Evolutionary conservation across 2,113 vertebrate genomes (phyloP), one percentile per base, ranked within the genome.

Genomic region (Hemichromis elongatus): DNA sequence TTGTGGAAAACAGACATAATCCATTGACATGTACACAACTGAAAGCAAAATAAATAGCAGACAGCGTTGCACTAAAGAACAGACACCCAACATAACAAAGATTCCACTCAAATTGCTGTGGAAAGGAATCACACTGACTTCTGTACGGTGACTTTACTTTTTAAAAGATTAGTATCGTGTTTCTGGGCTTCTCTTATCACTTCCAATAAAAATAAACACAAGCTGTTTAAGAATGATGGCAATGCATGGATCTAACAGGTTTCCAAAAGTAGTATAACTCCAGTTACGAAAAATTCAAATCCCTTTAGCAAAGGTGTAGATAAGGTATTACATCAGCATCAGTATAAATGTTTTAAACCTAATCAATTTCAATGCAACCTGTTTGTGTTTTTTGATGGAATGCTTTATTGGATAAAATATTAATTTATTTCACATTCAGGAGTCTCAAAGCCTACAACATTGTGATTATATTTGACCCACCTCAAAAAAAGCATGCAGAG

Each of bases 1-100:
- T 86, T 79, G 24, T 84, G 80, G 70, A 80, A 92, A 92, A 94
- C 77, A 92, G 82, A 90, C 91, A 86, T 81, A 91, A 91, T 92
- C 87, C 89, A 89, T 37, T 92, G 87, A 90, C 80, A 89, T 86
- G 90, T 90, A 83, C 84, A 85, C 81, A 84, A 85, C 19, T 89
- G 82, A 82, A 55, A 88, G 61, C 28, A 68, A 86, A 78, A 85
- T 63, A 73, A 85, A 52, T 3, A 77, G 79, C 53, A 56, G 40
- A 81, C 85, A 53, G 63, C 6, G 30, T 33, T 57, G 35, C 28
- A 50, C 26, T 33, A 21, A 78, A 81, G 77, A 86, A 78, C 7
- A 80, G 66, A 86, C n/a, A 9, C 55, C 28, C 55, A 37, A 73
- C 78, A 77, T 56, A 42, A 85, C 50, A 66, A 61, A 79, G 54